phyloP scores from a whole-genome alignment of 2,888 invertebrate genomes.

The Phorcus lineatus region DNA sequence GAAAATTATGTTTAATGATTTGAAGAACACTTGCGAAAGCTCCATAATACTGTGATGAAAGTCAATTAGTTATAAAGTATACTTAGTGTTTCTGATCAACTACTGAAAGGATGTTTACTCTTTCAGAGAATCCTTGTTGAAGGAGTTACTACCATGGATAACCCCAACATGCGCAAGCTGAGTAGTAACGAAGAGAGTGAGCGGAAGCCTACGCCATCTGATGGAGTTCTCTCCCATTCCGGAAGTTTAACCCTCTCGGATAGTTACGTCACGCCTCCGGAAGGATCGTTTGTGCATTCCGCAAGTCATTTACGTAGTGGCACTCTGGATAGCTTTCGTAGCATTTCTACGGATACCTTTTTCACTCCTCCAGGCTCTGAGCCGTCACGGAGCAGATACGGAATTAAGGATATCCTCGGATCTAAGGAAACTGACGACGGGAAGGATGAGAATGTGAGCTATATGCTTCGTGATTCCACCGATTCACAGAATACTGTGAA shows the following conservation, averaged over 20 bases:
- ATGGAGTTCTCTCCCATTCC: slow-evolving; percentile 8
- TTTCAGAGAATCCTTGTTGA: too few relatives aligned
- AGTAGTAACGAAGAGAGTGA: background rate
- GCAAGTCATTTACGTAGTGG: slow-evolving; percentile 3
- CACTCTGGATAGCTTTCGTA: slow-evolving; percentile 30
- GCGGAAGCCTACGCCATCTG: background rate
- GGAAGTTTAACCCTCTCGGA: slow-evolving; percentile 12
- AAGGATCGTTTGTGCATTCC: background rate
- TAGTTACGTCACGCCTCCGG: slow-evolving; percentile 19
- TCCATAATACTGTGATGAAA: background rate
- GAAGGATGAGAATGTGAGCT: slow-evolving; percentile 9
- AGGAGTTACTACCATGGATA: background rate
- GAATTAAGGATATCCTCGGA: slow-evolving; percentile 20
- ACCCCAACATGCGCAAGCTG: background rate
- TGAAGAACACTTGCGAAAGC: too few relatives aligned
- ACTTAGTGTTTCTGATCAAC: too few relatives aligned
- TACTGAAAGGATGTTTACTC: too few relatives aligned
- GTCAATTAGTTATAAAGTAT: background rate
- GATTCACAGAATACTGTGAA: slow-evolving; percentile 29
- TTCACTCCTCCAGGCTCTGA: slow-evolving; percentile 26
- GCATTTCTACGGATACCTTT: slow-evolving; percentile 27
- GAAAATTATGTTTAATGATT: too few relatives aligned
- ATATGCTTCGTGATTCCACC: slow-evolving; percentile 27
- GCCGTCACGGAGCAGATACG: slow-evolving; percentile 24
- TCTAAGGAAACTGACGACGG: slow-evolving; percentile 6